A percentile compares a stretch with the other conserved stretches of the same genome.
phyloP scores from a whole-genome alignment of 2,797 vertebrate species.

The Enteromius viviparus region DNA sequence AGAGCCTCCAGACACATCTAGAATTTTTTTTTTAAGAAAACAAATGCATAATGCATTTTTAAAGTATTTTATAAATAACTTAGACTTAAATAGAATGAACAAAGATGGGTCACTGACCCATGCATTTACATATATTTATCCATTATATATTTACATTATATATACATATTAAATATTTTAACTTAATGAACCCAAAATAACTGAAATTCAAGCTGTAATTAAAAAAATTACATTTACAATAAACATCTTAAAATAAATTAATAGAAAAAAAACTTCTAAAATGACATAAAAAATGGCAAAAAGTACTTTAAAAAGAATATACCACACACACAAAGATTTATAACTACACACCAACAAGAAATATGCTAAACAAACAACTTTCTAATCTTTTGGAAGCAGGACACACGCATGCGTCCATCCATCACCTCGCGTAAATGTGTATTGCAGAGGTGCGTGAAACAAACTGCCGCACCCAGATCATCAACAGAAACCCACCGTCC shows the following conservation, averaged over 20 bases:
- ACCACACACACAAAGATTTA: background rate
- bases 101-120: background rate
- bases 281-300: too few species aligned
- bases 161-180: background rate
- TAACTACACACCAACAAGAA: slow-evolving; percentile 5
- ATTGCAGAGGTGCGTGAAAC: slow-evolving; percentile 34
- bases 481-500: slow-evolving; percentile 53
- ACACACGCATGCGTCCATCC: slow-evolving; percentile 21
- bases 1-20: background rate
- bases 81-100: background rate
- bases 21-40: background rate
- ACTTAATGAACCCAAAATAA: background rate
- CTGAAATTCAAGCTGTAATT: background rate
- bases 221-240: background rate
- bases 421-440: slow-evolving; percentile 2
- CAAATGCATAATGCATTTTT: background rate
- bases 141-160: too few species aligned
- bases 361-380: background rate
- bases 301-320: background rate
- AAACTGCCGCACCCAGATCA: slow-evolving; percentile 1
- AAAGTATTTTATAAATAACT: background rate
- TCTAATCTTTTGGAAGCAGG: background rate
- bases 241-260: background rate
- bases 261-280: background rate
- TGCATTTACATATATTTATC: background rate